Percentiles rank a stretch among this genome's conserved stretches.
Evolutionary conservation across 2,113 vertebrate species (phyloP).

Genomic region (Pomatorhinus ruficollis): DNA sequence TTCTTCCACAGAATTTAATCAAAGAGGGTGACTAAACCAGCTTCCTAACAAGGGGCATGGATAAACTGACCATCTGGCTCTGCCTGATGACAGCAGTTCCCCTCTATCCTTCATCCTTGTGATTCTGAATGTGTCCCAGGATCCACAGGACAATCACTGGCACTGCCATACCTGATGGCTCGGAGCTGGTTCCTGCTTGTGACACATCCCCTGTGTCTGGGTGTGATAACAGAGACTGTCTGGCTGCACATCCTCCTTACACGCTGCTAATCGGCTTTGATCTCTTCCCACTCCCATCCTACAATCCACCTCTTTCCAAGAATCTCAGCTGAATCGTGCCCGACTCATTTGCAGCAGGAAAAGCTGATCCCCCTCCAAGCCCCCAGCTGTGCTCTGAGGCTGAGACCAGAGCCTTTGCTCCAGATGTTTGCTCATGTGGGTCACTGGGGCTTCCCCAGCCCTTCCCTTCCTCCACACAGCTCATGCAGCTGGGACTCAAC

Average conservation of each 20-base stretch:
- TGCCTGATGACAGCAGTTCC: neutral
- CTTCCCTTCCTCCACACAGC: neutral
- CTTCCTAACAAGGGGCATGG: neutral
- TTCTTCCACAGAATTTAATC: neutral
- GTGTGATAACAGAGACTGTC: neutral
- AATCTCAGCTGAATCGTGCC: neutral
- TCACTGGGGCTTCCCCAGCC: slow-evolving; percentile 4
- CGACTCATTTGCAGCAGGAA: neutral
- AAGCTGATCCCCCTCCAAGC: neutral
- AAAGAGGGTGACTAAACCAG: neutral
- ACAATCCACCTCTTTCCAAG: slow-evolving; percentile 15
- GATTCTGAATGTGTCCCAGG: neutral
- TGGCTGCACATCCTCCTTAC: neutral
- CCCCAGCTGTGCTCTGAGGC: neutral
- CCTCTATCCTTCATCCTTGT: neutral
- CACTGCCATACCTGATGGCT: neutral
- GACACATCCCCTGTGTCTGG: neutral
- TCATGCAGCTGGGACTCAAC: neutral
- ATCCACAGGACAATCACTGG: neutral
- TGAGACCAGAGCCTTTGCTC: neutral
- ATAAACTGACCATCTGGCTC: neutral
- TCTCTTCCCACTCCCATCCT: neutral
- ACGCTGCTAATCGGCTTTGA: neutral
- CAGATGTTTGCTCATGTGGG: slow-evolving; percentile 32
- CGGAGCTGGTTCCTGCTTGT: neutral